phyloP scores from a whole-genome alignment of 2,797 vertebrate genomes.

The Pseudochaenichthys georgianus region DNA sequence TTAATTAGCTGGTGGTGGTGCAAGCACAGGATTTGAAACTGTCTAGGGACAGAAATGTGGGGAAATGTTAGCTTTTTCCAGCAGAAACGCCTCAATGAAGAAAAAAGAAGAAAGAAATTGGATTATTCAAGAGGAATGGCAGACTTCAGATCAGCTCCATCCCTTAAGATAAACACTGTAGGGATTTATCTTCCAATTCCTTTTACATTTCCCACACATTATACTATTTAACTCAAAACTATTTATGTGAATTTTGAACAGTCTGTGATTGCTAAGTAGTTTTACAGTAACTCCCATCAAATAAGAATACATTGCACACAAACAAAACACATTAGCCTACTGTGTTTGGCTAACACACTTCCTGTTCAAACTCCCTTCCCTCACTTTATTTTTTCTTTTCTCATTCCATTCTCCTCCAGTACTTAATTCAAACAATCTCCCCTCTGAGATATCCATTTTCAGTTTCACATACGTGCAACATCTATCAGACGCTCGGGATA shows the following conservation, averaged over 20 bases:
- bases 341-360: background rate
- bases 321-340: too few relatives aligned
- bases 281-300: conserved; percentile 11
- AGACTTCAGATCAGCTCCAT: conserved; percentile 52
- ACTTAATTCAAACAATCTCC: conserved; percentile 46
- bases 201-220: conserved; percentile 29
- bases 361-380: background rate
- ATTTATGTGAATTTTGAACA: conserved; percentile 15
- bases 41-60: conserved; percentile 14
- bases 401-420: background rate
- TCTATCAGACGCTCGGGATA: conserved; percentile 27
- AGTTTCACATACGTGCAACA: conserved; percentile 8
- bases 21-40: conserved; percentile 39
- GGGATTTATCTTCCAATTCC: conserved; percentile 37
- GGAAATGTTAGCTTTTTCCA: conserved; percentile 3
- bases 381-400: background rate
- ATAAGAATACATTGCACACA: too few relatives aligned
- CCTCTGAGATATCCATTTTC: conserved; percentile 20
- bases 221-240: conserved; percentile 29
- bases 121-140: conserved; percentile 59
- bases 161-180: conserved; percentile 24
- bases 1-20: conserved; percentile 31
- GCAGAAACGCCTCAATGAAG: conserved; percentile 4
- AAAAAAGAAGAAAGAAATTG: conserved; percentile 34
- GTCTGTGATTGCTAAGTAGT: conserved; percentile 25